Conservation (phyloP, 2,888 invertebrate genomes). For the Drosophila fungiperda region DNA sequence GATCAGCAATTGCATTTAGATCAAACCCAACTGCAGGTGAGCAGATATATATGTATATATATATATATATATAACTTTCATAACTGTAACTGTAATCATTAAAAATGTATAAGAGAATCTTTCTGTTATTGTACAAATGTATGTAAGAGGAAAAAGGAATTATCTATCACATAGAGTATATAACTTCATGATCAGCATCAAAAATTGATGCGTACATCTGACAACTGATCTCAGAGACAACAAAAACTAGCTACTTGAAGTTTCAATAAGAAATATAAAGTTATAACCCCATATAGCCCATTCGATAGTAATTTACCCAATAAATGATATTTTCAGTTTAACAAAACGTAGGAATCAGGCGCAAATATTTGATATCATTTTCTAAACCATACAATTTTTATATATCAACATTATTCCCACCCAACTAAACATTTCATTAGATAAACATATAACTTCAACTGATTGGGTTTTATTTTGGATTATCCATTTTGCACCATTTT, state of each 20-base stretch:
- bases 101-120: not conserved
- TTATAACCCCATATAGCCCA: not conserved
- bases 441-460: no score
- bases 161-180: not conserved
- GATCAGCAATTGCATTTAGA: slow-evolving; percentile 38
- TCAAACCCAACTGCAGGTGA: slow-evolving; percentile 42
- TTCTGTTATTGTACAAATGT: not conserved
- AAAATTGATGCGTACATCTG: not conserved
- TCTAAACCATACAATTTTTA: not conserved
- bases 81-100: not conserved
- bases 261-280: not conserved
- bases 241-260: not conserved
- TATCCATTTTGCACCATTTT: no score
- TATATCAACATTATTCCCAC: not conserved
- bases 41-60: not conserved
- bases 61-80: no score
- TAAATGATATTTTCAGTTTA: not conserved
- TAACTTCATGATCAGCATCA: not conserved
- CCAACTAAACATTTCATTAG: no score
- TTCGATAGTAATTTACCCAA: not conserved
- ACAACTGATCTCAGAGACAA: not conserved
- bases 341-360: no score
- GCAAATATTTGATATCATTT: not conserved
- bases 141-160: not conserved
- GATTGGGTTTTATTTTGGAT: no score